Evolutionary conservation across 1,140 invertebrate genomes (phyloP).

Genomic region (Reticulitermes speratus): DNA sequence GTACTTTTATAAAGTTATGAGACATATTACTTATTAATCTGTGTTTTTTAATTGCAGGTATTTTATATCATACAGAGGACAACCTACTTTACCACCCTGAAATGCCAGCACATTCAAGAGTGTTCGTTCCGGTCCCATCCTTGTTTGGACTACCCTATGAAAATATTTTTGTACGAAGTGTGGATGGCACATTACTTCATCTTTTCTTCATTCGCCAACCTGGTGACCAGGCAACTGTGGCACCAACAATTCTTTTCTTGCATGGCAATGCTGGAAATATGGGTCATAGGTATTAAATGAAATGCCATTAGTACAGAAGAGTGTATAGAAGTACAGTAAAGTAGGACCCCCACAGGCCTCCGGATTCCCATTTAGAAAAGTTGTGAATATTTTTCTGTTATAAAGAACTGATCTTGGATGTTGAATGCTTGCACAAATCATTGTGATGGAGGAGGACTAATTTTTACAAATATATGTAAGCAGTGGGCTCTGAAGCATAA

Average conservation of each 20-base stretch:
- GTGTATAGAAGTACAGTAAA: too few species aligned
- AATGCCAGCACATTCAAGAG: constrained; percentile 79
- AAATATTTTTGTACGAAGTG: constrained; percentile 73
- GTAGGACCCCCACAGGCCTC: too few species aligned
- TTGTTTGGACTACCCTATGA: constrained; percentile 82
- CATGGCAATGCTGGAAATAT: constrained; percentile 97
- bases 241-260: constrained; percentile 83
- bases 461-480: too few species aligned
- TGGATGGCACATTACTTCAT: constrained; percentile 80
- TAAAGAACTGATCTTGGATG: too few species aligned
- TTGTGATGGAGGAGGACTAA: too few species aligned
- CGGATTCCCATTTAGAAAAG: too few species aligned
- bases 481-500: too few species aligned
- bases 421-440: too few species aligned
- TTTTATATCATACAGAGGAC: constrained; percentile 84
- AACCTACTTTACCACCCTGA: constrained; percentile 85
- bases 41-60: constrained; percentile 54
- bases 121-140: constrained; percentile 82
- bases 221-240: constrained; percentile 58
- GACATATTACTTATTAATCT: background rate
- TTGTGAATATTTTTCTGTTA: too few species aligned
- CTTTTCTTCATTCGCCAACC: constrained; percentile 83
- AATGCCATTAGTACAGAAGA: constrained; percentile 8
- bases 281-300: constrained; percentile 71
- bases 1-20: background rate